These are phyloP conservation scores for Psephotus haematonotus DNA, from an alignment of 2,113 vertebrate species.

Conservation along the genomic window DNA sequence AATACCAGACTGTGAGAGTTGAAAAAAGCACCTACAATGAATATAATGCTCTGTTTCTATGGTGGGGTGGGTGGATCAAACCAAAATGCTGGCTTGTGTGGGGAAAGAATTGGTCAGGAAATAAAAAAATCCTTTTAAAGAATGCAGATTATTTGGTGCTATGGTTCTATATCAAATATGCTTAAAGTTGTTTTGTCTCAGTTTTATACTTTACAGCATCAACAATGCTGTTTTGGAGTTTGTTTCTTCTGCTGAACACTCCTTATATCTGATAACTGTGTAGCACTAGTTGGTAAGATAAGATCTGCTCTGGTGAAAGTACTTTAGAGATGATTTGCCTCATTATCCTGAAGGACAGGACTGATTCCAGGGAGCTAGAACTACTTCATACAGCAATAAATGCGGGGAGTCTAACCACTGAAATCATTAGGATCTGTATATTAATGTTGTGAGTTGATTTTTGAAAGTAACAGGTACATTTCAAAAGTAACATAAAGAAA, in stretches of 20 bases:
- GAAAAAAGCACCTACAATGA: background rate
- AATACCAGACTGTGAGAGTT: background rate
- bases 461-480: background rate
- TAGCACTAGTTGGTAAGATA: background rate
- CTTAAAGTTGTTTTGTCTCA: background rate
- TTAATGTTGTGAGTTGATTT: background rate
- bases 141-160: background rate
- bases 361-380: background rate
- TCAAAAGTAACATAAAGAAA: background rate
- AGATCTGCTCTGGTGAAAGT: background rate
- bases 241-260: background rate
- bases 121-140: background rate
- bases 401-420: background rate
- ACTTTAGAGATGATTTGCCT: background rate
- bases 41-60: background rate
- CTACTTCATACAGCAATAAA: background rate
- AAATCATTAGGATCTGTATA: background rate
- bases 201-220: background rate
- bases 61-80: background rate
- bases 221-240: background rate
- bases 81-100: background rate
- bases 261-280: fast-evolving
- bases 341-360: background rate
- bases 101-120: background rate
- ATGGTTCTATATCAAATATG: background rate